Evolutionary conservation across 2,113 vertebrate genomes (phyloP).

Genomic region (Mastomys natalensis): DNA sequence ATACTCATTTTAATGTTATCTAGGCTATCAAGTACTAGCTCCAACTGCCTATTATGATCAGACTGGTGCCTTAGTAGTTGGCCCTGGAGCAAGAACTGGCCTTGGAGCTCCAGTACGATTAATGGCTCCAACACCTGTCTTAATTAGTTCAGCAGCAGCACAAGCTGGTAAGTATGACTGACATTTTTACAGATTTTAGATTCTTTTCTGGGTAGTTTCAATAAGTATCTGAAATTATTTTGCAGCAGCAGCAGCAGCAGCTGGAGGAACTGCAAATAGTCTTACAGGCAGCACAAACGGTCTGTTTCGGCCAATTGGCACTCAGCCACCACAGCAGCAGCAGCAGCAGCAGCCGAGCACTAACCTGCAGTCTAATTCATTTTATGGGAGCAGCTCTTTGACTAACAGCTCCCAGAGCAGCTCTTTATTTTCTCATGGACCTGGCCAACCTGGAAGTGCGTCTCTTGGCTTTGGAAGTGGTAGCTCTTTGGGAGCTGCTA

Average conservation of each 20-base stretch:
- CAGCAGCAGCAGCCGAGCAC: conserved; percentile 90
- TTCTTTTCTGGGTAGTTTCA: conserved; percentile 57
- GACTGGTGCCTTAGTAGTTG: conserved; percentile 96
- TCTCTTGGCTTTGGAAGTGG: conserved; percentile 96
- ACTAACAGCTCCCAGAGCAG: conserved; percentile 96
- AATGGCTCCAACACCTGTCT: conserved; percentile 95
- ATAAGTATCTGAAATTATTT: conserved; percentile 78
- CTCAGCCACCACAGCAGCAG: conserved; percentile 89
- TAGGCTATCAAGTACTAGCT: conserved; percentile 97
- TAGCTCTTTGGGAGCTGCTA: conserved; percentile 94
- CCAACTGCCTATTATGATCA: conserved; percentile 98
- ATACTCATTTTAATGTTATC: conserved; percentile 73
- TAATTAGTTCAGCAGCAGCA: conserved; percentile 96
- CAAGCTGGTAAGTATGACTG: conserved; percentile 91
- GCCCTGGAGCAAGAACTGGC: conserved; percentile 94
- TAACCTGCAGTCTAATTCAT: conserved; percentile 94
- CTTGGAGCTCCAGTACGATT: conserved; percentile 95
- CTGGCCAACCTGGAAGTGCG: conserved; percentile 92
- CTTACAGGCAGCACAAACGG: conserved; percentile 94
- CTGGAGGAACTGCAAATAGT: conserved; percentile 94
- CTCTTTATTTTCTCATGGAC: conserved; percentile 97
- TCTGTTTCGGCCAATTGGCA: conserved; percentile 95
- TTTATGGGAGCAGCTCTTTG: conserved; percentile 95
- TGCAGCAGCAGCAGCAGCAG: conserved; percentile 94
- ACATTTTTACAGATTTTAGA: background rate